Evolutionary conservation across 2,797 vertebrate species (phyloP).

Genomic region (Sternotherus odoratus): DNA sequence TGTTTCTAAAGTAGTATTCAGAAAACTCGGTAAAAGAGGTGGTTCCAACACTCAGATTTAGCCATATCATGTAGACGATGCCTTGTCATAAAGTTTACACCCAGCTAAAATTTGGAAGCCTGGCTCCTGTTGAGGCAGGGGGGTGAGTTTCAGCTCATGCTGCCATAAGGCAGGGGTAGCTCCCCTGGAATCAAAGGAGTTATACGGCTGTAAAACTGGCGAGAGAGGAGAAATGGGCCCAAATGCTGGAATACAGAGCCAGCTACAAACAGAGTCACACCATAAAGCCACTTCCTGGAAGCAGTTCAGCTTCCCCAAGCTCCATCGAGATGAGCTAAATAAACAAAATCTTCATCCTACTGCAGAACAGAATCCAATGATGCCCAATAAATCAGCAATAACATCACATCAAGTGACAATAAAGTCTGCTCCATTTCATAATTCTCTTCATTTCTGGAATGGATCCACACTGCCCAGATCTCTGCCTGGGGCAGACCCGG

Average conservation of each 20-base stretch:
- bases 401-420: neutral
- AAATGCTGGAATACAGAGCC: neutral
- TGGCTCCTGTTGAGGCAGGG: neutral
- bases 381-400: neutral
- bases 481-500: conserved; percentile 2
- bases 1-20: neutral
- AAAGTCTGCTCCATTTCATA: conserved; percentile 4
- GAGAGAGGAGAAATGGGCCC: neutral
- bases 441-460: neutral
- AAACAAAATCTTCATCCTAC: neutral
- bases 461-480: neutral
- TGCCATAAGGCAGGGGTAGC: neutral
- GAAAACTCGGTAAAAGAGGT: neutral
- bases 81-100: neutral
- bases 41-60: neutral
- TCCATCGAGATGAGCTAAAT: neutral
- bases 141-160: conserved; percentile 19
- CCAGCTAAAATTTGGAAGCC: neutral
- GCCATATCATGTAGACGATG: neutral
- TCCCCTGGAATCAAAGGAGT: conserved; percentile 6
- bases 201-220: neutral
- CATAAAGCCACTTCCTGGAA: neutral
- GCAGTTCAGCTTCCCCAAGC: neutral
- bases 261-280: neutral
- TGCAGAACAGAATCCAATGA: neutral